Evolutionary conservation across 1,140 invertebrate species (phyloP).

Genomic region (Cydia fagiglandana): DNA sequence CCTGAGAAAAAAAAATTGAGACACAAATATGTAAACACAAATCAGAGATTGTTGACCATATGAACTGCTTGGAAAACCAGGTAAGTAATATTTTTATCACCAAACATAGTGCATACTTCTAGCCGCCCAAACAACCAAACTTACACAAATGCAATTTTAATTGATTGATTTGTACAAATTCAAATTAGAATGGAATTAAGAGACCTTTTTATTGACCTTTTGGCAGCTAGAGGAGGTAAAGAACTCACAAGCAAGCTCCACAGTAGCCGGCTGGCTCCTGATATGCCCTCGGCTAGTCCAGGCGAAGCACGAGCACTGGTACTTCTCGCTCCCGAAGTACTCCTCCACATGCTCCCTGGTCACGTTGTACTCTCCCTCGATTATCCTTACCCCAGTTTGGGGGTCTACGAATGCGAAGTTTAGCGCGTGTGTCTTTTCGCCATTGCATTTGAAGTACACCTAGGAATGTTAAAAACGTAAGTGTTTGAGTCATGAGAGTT

Average conservation of each 20-base stretch:
- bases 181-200: too few species aligned
- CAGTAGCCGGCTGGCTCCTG: conserved; percentile 88
- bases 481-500: background rate
- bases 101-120: too few species aligned
- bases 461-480: conserved; percentile 62
- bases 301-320: conserved; percentile 93
- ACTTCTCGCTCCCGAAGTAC: conserved; percentile 91
- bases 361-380: conserved; percentile 92
- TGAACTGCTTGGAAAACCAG: too few species aligned
- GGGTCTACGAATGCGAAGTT: conserved; percentile 86
- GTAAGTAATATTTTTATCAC: too few species aligned
- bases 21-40: too few species aligned
- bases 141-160: too few species aligned
- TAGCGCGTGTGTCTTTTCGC: conserved; percentile 82
- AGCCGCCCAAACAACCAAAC: too few species aligned
- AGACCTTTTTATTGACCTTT: too few species aligned
- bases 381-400: conserved; percentile 89
- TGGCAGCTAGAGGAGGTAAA: too few species aligned
- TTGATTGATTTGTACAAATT: too few species aligned
- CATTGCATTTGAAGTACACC: conserved; percentile 90
- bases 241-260: conserved; percentile 94
- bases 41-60: too few species aligned
- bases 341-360: conserved; percentile 93
- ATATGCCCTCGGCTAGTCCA: conserved; percentile 88
- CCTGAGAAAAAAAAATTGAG: too few species aligned